Evolutionary conservation across 2,797 vertebrate genomes (phyloP).

Genomic region (Catharus ustulatus): DNA sequence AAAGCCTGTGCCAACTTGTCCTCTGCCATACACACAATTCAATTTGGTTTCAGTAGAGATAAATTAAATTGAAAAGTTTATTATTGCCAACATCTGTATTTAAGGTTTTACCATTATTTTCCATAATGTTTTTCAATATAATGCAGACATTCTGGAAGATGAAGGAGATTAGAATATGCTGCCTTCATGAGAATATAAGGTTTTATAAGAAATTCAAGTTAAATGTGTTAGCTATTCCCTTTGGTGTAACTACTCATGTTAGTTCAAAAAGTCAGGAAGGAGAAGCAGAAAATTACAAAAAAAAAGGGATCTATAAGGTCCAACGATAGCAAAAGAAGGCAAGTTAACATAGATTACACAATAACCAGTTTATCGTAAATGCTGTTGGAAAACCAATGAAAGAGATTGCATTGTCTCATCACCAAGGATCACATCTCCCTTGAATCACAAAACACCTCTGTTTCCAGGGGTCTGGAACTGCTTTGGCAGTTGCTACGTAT

Average conservation of each 20-base stretch:
- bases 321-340: neutral
- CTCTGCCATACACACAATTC: neutral
- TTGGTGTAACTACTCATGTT: neutral
- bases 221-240: slow-evolving; percentile 50
- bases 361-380: neutral
- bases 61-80: neutral
- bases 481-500: neutral
- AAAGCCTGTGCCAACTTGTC: neutral
- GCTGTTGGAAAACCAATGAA: neutral
- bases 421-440: neutral
- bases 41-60: neutral
- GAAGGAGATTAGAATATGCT: neutral
- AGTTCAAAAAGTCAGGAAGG: neutral
- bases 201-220: slow-evolving; percentile 1
- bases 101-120: neutral
- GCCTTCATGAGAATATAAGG: neutral
- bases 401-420: neutral
- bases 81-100: neutral
- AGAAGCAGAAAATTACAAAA: neutral
- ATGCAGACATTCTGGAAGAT: neutral
- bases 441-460: neutral
- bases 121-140: neutral
- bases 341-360: neutral
- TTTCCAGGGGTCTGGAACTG: neutral
- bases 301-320: neutral